Evolutionary conservation across 2,113 vertebrate species (phyloP).

Genomic region (Hassar affinis): DNA sequence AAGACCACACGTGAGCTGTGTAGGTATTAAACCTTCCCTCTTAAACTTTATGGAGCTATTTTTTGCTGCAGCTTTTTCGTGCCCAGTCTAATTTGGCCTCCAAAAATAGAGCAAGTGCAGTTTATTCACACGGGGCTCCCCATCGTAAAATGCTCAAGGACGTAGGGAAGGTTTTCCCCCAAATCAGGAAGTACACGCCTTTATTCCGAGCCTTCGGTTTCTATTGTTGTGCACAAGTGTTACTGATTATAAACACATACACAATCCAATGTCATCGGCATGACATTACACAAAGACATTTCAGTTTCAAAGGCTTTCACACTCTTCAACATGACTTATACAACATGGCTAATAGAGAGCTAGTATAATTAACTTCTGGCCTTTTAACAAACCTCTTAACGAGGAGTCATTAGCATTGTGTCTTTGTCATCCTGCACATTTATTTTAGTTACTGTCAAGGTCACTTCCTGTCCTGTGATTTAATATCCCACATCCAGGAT

Average conservation of each 20-base stretch:
- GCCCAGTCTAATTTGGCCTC: slow-evolving; percentile 62
- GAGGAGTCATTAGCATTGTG: slow-evolving; percentile 47
- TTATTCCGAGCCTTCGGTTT: not conserved
- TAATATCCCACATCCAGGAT: slow-evolving; percentile 38
- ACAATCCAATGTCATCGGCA: not conserved
- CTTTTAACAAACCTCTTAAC: slow-evolving; percentile 43
- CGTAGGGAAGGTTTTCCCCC: slow-evolving; percentile 21
- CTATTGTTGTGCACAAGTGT: slow-evolving; percentile 26
- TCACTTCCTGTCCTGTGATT: slow-evolving; percentile 42
- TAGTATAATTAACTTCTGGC: slow-evolving; percentile 62
- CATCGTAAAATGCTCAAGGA: slow-evolving; percentile 59
- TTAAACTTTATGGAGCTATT: slow-evolving; percentile 80
- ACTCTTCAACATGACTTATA: slow-evolving; percentile 41
- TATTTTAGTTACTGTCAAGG: slow-evolving; percentile 5
- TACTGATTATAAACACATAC: slow-evolving; percentile 40
- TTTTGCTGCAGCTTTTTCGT: slow-evolving; percentile 70
- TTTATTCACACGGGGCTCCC: slow-evolving; percentile 58
- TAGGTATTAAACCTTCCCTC: slow-evolving; percentile 75
- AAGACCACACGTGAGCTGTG: slow-evolving; percentile 74
- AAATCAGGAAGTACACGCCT: not conserved
- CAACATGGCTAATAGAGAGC: slow-evolving; percentile 61
- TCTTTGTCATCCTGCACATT: slow-evolving; percentile 49
- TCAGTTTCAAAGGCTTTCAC: not conserved
- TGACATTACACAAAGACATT: slow-evolving; percentile 9
- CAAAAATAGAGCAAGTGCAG: slow-evolving; percentile 70